Conservation (phyloP, 2,888 invertebrate genomes). For the Acanthosoma haemorrhoidale region DNA sequence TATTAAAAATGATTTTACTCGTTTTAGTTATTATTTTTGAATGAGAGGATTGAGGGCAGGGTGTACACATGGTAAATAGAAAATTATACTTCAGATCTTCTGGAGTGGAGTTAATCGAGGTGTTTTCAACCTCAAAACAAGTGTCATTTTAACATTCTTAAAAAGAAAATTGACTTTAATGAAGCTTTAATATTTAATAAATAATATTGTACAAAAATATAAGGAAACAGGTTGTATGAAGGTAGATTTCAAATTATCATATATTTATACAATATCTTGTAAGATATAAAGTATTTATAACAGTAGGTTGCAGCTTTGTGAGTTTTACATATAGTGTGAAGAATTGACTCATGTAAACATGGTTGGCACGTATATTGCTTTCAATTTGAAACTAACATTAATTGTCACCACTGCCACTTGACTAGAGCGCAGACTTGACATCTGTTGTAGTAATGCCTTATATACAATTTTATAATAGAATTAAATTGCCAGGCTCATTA, state of each 20-base stretch:
- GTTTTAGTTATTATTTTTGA: neutral
- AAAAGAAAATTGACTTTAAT: conserved; percentile 38
- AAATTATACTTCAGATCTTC: conserved; percentile 24
- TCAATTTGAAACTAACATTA: conserved; percentile 29
- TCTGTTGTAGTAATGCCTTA: conserved; percentile 29
- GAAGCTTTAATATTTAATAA: conserved; percentile 41
- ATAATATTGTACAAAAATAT: conserved; percentile 40
- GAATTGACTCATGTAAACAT: conserved; percentile 14
- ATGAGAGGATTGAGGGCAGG: conserved; percentile 20
- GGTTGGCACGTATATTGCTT: conserved; percentile 29
- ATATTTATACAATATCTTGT: conserved; percentile 41
- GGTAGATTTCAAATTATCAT: conserved; percentile 44
- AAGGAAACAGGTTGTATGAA: conserved; percentile 40
- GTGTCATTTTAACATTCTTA: conserved; percentile 25
- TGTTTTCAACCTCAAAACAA: conserved; percentile 36
- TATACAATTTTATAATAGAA: conserved; percentile 13
- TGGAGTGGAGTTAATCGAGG: conserved; percentile 35
- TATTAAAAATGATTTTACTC: neutral
- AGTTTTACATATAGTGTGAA: conserved; percentile 26
- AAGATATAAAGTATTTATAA: conserved; percentile 33
- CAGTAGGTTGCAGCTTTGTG: conserved; percentile 34
- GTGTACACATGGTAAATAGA: conserved; percentile 33
- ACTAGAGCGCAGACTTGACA: conserved; percentile 19
- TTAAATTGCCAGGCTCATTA: conserved; percentile 26
- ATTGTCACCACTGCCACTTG: conserved; percentile 31